phyloP scores from a whole-genome alignment of 2,797 vertebrate genomes.

The Pantherophis vulpinus region DNA sequence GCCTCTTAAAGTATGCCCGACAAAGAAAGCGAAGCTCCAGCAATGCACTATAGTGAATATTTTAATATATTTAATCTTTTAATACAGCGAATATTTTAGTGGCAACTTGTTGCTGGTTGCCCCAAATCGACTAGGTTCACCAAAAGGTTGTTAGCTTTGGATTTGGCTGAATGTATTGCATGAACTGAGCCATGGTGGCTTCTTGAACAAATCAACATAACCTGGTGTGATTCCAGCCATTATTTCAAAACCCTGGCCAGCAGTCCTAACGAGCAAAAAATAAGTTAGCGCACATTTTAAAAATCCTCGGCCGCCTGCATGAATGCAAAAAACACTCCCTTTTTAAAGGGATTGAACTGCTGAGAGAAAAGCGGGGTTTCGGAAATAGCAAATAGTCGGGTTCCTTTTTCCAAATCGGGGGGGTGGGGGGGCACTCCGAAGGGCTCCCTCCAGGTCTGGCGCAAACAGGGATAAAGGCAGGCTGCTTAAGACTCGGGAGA shows the following conservation, averaged over 20 bases:
- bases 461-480: not conserved
- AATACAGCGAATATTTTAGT: not conserved
- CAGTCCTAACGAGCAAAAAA: not conserved
- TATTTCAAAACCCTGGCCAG: not conserved
- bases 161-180: not conserved
- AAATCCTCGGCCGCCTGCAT: too few relatives aligned
- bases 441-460: not conserved
- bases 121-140: not conserved
- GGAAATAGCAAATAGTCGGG: not conserved
- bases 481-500: not conserved
- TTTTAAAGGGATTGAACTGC: not conserved
- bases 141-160: not conserved
- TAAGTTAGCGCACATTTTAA: not conserved
- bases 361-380: too few relatives aligned
- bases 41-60: not conserved
- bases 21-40: not conserved
- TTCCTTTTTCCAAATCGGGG: not conserved
- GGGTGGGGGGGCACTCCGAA: not conserved
- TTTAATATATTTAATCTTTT: not conserved
- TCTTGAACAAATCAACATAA: not conserved
- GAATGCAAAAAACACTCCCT: not conserved
- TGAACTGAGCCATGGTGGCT: not conserved
- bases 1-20: not conserved
- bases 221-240: not conserved
- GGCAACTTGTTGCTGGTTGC: not conserved